Evolutionary conservation across 2,113 vertebrate genomes (phyloP), one percentile per base, ranked within the genome.

Genomic region (Pelvicachromis taeniatus): DNA sequence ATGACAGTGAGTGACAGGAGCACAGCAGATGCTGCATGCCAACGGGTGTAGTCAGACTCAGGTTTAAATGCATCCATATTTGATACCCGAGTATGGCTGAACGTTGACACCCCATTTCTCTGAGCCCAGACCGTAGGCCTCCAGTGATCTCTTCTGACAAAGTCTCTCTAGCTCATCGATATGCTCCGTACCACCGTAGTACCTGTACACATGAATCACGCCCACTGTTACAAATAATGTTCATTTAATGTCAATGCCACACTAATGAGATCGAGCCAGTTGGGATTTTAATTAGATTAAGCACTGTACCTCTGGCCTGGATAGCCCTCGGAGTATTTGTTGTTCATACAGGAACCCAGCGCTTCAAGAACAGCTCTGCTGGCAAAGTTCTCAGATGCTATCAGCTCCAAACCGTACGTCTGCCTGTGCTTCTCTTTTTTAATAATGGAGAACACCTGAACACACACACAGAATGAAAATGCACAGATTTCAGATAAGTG

Each of bases 271-370:
- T 48, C 6, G 0, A 48, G 42, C 42, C 42, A 50, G 2, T 50
- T 75, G 70, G 70, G 0, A 75, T 50, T 52, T 75, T 31, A 75
- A 59, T 10, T 23, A 17, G 12, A 10, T 77, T 10, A 3, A 50
- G 9, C 55, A 0, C 6, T 14, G 12, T 85, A 99, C 99, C 99
- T 98, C 94, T 99, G 98, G 48, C 98, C 98, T 1, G 98, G 98
- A 92, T 99, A 99, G 1, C 99, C 99, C 87, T 99, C 99, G 0
- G 99, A 99, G 92, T 99, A 99, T 89, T 99, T 99, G 95, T 99
- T 99, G 94, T 99, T 99, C 97, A 99, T 90, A 89, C 99, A 99
- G 75, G 98, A 99, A 1, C 99, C 98, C 19, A 99, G 94, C n/a
- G 99, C 98, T 88, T 99, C 98, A 65, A 99, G 93, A 29, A 99